These are phyloP conservation scores for Cuculus canorus DNA, from an alignment of 2,797 vertebrate genomes.

Conservation along the genomic window DNA sequence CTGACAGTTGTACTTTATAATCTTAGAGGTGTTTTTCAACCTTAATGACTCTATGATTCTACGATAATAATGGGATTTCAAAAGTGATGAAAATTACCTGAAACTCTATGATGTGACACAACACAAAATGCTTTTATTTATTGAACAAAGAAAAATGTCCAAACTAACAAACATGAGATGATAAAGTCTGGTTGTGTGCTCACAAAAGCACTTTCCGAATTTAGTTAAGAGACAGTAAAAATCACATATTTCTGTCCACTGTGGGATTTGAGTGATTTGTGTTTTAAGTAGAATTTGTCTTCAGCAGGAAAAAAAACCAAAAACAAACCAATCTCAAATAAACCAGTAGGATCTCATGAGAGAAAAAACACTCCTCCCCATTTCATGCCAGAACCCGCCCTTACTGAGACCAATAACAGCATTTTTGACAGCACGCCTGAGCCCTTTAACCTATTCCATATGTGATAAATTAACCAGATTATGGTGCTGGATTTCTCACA, in stretches of 20 bases:
- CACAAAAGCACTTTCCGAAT: background rate
- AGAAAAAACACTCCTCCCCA: background rate
- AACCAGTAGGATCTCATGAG: background rate
- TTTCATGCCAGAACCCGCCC: background rate
- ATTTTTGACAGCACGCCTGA: background rate
- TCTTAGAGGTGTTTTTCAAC: too few species aligned
- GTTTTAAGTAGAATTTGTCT: background rate
- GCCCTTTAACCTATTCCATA: background rate
- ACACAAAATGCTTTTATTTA: background rate
- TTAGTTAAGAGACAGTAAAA: background rate
- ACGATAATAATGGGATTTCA: background rate
- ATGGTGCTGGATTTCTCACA: background rate
- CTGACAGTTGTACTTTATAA: too few species aligned
- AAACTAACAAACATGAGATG: background rate
- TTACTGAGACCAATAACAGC: background rate
- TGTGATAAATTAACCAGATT: background rate
- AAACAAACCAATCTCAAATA: background rate
- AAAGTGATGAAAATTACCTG: background rate
- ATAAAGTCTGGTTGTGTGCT: background rate
- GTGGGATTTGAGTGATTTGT: rapidly evolving
- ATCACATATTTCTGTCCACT: background rate
- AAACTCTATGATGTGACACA: background rate
- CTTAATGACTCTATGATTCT: too few species aligned
- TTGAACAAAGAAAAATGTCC: background rate
- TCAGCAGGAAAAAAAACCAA: background rate